Conservation (phyloP, 2,888 invertebrate species). For the Oligia latruncula region DNA sequence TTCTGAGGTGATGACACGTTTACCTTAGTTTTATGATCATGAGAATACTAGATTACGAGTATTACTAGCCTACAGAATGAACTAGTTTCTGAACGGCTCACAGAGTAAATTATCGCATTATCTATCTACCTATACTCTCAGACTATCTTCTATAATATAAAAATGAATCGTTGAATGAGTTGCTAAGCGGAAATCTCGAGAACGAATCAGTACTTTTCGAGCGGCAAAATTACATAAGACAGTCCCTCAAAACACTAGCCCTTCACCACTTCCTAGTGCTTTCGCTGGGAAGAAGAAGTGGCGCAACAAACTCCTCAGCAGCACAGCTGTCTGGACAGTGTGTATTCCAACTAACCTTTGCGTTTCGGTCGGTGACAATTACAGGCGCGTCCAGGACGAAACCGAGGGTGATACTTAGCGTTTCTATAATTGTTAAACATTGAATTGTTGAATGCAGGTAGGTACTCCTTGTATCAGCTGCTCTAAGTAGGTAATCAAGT, state of each 20-base stretch:
- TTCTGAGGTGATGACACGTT: slow-evolving; percentile 5
- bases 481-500: slow-evolving; percentile 28
- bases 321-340: not conserved
- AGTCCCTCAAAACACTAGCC: no score
- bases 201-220: no score
- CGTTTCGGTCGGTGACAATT: not conserved
- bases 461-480: slow-evolving; percentile 24
- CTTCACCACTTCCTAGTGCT: not conserved
- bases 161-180: no score
- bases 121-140: not conserved
- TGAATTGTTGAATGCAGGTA: slow-evolving; percentile 11
- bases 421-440: slow-evolving; percentile 29
- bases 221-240: no score
- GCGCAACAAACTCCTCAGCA: not conserved
- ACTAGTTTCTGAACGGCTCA: not conserved
- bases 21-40: slow-evolving; percentile 20
- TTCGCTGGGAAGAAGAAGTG: not conserved
- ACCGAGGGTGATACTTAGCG: slow-evolving; percentile 2
- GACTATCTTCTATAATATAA: no score
- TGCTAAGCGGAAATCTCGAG: no score
- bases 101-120: not conserved
- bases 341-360: not conserved
- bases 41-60: not conserved
- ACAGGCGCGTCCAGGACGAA: not conserved
- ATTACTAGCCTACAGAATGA: slow-evolving; percentile 2